Evolutionary conservation across 2,113 vertebrate genomes (phyloP).

Genomic region (Varanus komodoensis): DNA sequence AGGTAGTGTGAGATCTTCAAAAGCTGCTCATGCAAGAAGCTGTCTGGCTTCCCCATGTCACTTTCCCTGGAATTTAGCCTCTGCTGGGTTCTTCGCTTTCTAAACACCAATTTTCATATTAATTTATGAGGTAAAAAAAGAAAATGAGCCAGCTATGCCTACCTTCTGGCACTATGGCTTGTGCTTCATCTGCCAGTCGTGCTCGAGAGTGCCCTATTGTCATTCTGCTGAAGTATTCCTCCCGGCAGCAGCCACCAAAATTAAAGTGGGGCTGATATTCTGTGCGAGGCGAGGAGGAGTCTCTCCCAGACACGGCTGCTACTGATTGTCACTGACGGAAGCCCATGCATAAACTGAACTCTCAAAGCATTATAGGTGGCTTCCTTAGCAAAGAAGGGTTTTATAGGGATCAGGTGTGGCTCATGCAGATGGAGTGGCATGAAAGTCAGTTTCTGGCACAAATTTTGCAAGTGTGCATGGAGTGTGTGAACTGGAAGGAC

Average conservation of each 20-base stretch:
- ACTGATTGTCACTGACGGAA: not conserved
- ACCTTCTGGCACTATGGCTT: fast-evolving
- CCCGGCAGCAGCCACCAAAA: not conserved
- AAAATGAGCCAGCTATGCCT: not conserved
- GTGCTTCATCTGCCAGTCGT: not conserved
- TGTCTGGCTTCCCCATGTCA: slow-evolving; percentile 39
- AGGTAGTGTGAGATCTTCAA: not conserved
- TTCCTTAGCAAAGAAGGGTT: fast-evolving
- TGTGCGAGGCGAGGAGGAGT: not conserved
- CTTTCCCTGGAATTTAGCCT: slow-evolving; percentile 44
- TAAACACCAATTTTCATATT: slow-evolving; percentile 51
- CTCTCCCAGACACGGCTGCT: not conserved
- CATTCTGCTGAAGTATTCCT: fast-evolving
- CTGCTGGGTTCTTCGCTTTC: slow-evolving; percentile 48
- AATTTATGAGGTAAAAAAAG: slow-evolving; percentile 36
- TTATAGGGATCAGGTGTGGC: not conserved
- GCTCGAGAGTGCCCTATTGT: not conserved
- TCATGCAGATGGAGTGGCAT: not conserved
- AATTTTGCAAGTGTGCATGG: not conserved
- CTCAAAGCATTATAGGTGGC: not conserved
- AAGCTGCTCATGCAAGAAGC: slow-evolving; percentile 14
- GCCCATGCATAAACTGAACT: not conserved
- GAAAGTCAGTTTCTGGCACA: not conserved
- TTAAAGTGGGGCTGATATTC: not conserved
- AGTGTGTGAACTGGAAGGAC: not conserved